Evolutionary conservation across 2,797 vertebrate species (phyloP), one percentile per base, ranked within the genome.

Genomic region (Coranthus polyacanthus): DNA sequence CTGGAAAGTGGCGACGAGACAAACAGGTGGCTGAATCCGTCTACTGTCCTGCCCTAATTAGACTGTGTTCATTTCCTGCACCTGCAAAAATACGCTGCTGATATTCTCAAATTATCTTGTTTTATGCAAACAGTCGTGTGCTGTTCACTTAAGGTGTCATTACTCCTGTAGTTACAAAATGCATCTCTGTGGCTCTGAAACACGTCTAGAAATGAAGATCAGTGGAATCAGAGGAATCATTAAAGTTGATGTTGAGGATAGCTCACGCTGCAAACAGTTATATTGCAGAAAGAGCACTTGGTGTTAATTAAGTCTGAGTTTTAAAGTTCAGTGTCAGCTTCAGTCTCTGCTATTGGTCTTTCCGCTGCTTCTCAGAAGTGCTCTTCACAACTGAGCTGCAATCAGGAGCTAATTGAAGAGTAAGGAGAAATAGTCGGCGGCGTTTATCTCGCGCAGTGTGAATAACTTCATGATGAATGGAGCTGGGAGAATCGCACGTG

Each of bases 1-100:
- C 50, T 42, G 45, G 36, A 18, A 75, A 67, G 69, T 24, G 56
- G 26, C 2, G 12, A 45, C 22, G 46, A 76, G 75, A 78, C 59
- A 80, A 88, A 87, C 78, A 82, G 88, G 83, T 88, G 80, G 71
- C 50, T 37, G 43, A 59, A 71, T 75, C 41, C 57, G 29, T 56
- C 49, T 0, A 5, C 60, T 71, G 73, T 77, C 79, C 70, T 79
- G 70, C 66, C 57, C 66, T 82, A 79, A 89, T 88, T 76, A 84
- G 46, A 56, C 50, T 29, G 22, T 4, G 4, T 78, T 73, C 72
- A 70, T 67, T 71, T 49, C 17, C 42, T 49, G 36, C 57, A 64
- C 73, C 72, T 81, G 79, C 72, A 47, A 81, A 75, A 75, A 64
- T 68, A 34, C 49, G 24, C 66, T 52, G 55, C 26, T 77, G 57